Conservation (phyloP, 2,113 vertebrate species). For the Charina bottae region DNA sequence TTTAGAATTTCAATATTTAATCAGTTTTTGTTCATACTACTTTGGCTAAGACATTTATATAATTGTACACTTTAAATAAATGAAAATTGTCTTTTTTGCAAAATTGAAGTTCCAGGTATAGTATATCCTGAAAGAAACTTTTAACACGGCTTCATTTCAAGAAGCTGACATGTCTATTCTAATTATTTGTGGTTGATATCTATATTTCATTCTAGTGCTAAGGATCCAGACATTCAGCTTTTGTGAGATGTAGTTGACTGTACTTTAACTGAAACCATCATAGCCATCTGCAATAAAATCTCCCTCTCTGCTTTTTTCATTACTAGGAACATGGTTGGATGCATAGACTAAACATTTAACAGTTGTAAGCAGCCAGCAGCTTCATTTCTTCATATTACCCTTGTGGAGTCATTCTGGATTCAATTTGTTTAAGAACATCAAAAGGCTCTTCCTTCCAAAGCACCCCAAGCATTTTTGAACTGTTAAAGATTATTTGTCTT, state of each 20-base stretch:
- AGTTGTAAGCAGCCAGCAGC: slow-evolving; percentile 69
- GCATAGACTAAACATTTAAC: slow-evolving; percentile 78
- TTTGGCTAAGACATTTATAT: slow-evolving; percentile 26
- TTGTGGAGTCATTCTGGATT: slow-evolving; percentile 71
- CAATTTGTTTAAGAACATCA: slow-evolving; percentile 77
- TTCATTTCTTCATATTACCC: slow-evolving; percentile 68
- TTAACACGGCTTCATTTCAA: slow-evolving; percentile 53
- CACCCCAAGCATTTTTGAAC: slow-evolving; percentile 71
- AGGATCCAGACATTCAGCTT: slow-evolving; percentile 59
- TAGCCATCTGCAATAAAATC: slow-evolving; percentile 72
- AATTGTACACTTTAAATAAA: slow-evolving; percentile 29
- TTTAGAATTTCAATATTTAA: slow-evolving; percentile 33
- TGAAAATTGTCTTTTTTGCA: slow-evolving; percentile 10
- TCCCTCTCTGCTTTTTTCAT: slow-evolving; percentile 52
- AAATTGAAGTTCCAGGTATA: neutral
- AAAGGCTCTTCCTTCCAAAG: slow-evolving; percentile 72
- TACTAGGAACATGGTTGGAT: slow-evolving; percentile 64
- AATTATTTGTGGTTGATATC: slow-evolving; percentile 64
- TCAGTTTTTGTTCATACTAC: slow-evolving; percentile 42
- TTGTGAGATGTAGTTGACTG: slow-evolving; percentile 54
- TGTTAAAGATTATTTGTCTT: slow-evolving; percentile 76
- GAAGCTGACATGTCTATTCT: slow-evolving; percentile 57
- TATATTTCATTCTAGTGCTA: slow-evolving; percentile 64
- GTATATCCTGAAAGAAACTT: neutral
- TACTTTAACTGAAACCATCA: slow-evolving; percentile 68